Evolutionary conservation across 2,888 invertebrate species (phyloP).

Genomic region (Drosophila phalerata): DNA sequence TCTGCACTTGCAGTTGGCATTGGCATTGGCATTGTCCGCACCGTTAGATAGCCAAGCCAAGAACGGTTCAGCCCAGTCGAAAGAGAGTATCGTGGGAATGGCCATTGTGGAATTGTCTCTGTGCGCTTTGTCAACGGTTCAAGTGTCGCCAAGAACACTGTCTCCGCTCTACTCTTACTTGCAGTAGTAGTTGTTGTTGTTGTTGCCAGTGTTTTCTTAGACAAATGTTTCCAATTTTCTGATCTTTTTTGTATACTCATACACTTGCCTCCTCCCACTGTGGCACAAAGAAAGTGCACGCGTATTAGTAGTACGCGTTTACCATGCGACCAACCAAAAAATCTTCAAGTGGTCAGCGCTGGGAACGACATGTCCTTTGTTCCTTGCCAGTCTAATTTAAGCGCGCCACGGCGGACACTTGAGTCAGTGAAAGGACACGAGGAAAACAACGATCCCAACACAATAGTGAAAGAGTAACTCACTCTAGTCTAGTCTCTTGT

Average conservation of each 20-base stretch:
- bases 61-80: slow-evolving; percentile 58
- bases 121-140: slow-evolving; percentile 71
- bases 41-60: slow-evolving; percentile 64
- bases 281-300: slow-evolving; percentile 66
- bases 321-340: slow-evolving; percentile 69
- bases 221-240: slow-evolving; percentile 73
- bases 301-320: slow-evolving; percentile 68
- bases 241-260: slow-evolving; percentile 52
- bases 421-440: slow-evolving; percentile 66
- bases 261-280: slow-evolving; percentile 37
- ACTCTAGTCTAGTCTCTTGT: slow-evolving; percentile 7
- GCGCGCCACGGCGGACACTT: slow-evolving; percentile 66
- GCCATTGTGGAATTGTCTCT: slow-evolving; percentile 70
- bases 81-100: slow-evolving; percentile 81
- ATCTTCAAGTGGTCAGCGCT: slow-evolving; percentile 76
- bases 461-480: slow-evolving; percentile 61
- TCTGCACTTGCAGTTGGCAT: slow-evolving; percentile 75
- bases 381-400: slow-evolving; percentile 69
- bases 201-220: slow-evolving; percentile 61
- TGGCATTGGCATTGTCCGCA: slow-evolving; percentile 44
- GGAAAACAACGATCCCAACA: slow-evolving; percentile 18
- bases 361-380: slow-evolving; percentile 61
- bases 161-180: slow-evolving; percentile 26
- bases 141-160: slow-evolving; percentile 73
- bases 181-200: slow-evolving; percentile 18